A percentile compares a stretch with the other conserved stretches of the same genome.
phyloP scores from a whole-genome alignment of 2,888 invertebrate species.

The Harpalus rufipes region DNA sequence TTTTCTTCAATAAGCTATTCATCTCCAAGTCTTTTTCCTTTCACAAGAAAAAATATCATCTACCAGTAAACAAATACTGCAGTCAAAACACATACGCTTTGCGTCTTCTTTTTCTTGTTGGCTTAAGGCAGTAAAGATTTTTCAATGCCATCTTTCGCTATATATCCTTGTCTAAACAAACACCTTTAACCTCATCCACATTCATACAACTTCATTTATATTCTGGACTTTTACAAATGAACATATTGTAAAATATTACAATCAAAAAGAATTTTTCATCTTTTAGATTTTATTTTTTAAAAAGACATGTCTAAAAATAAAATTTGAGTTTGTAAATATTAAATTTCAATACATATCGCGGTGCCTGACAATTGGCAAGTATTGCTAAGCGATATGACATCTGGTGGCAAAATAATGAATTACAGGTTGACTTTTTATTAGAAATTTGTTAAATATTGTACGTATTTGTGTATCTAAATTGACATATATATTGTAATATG shows the following conservation, averaged over 20 bases:
- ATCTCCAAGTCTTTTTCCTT: neutral
- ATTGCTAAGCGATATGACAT: too few species aligned
- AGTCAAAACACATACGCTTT: neutral
- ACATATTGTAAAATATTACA: neutral
- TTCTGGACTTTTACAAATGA: neutral
- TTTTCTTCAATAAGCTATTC: neutral
- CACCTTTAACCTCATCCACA: neutral
- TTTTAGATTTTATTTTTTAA: neutral
- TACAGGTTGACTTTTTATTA: too few species aligned
- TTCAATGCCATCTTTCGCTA: neutral
- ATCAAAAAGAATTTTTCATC: neutral
- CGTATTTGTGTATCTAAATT: too few species aligned
- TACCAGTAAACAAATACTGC: neutral
- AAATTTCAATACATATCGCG: neutral
- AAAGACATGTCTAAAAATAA: neutral
- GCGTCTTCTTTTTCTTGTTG: conserved; percentile 2
- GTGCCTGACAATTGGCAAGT: too few species aligned
- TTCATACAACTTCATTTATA: neutral
- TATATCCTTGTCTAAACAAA: neutral
- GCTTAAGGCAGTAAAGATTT: neutral
- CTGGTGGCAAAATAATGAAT: too few species aligned
- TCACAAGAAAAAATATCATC: neutral
- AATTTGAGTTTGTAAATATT: neutral
- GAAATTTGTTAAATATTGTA: too few species aligned
- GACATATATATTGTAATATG: too few species aligned